These are phyloP conservation scores for Campaea margaritaria DNA, from an alignment of 2,888 invertebrate genomes.

Conservation along the genomic window DNA sequence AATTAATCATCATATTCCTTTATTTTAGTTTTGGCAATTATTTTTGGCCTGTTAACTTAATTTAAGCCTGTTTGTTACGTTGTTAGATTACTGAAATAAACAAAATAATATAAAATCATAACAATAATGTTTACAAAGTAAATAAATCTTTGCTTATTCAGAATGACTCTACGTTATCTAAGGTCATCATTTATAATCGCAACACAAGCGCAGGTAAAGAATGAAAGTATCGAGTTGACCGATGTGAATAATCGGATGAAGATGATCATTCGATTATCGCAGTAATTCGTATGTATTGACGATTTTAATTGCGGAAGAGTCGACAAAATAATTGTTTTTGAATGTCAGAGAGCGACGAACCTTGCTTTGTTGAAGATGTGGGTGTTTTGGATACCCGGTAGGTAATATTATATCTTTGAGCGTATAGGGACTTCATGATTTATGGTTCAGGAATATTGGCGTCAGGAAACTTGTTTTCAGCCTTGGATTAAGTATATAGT, in stretches of 20 bases:
- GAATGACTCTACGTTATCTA: background rate
- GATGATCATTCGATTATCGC: conserved; percentile 17
- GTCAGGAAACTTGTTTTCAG: background rate
- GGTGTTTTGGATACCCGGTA: background rate
- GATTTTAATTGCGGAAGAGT: conserved; percentile 19
- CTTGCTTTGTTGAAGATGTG: background rate
- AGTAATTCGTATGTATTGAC: conserved; percentile 11
- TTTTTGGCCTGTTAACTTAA: too few relatives aligned
- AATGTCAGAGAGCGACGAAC: conserved; percentile 20
- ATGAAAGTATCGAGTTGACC: background rate
- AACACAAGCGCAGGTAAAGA: conserved; percentile 1
- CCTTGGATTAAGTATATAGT: too few relatives aligned
- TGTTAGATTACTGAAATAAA: too few relatives aligned
- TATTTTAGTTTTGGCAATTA: too few relatives aligned
- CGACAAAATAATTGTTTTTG: conserved; percentile 16
- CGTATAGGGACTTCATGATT: background rate
- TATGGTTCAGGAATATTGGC: background rate
- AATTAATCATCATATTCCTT: too few relatives aligned
- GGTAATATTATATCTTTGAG: too few relatives aligned
- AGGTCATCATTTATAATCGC: conserved; percentile 23
- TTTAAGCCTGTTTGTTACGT: too few relatives aligned
- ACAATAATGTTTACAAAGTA: too few relatives aligned
- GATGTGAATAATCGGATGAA: conserved; percentile 16
- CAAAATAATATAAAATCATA: too few relatives aligned
- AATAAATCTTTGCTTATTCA: too few relatives aligned